Percentiles rank a stretch among this genome's conserved stretches.
Evolutionary conservation across 2,888 invertebrate species (phyloP).

Genomic region (Andricus curvator): DNA sequence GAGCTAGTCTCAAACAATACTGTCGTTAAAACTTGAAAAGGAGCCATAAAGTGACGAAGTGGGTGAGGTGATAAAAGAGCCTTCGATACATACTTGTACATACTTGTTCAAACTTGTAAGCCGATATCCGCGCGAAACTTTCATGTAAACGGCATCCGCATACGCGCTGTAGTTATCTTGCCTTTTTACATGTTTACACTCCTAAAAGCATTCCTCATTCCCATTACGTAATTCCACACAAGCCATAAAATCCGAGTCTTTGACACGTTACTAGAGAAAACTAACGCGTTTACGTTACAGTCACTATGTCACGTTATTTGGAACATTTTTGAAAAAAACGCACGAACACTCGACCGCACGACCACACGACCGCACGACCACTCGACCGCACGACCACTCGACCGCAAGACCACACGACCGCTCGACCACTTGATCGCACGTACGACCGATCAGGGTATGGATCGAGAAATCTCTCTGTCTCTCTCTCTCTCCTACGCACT

Average conservation of each 20-base stretch:
- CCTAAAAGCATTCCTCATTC: not conserved
- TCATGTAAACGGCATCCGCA: constrained; percentile 54
- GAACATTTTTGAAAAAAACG: too few relatives aligned
- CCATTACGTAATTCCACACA: not conserved
- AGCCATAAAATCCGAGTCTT: not conserved
- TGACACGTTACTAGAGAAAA: too few relatives aligned
- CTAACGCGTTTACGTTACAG: too few relatives aligned
- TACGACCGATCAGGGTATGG: too few relatives aligned
- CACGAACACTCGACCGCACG: too few relatives aligned
- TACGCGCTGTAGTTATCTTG: constrained; percentile 44
- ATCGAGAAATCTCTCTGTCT: too few relatives aligned
- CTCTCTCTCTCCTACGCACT: too few relatives aligned
- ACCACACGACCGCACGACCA: too few relatives aligned
- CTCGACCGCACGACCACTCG: too few relatives aligned
- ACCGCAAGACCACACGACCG: too few relatives aligned
- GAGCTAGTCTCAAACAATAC: constrained; percentile 65
- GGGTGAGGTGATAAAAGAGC: constrained; percentile 66
- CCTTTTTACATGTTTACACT: constrained; percentile 5
- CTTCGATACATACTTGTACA: constrained; percentile 56
- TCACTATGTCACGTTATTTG: rapidly evolving
- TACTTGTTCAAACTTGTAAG: constrained; percentile 53
- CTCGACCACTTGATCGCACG: too few relatives aligned
- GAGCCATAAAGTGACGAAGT: constrained; percentile 65
- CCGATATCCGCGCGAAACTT: constrained; percentile 59
- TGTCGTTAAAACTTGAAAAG: constrained; percentile 65